Base-by-base conservation (phyloP, 2,797 vertebrate genomes). In the Steatocranus sp. region DNA sequence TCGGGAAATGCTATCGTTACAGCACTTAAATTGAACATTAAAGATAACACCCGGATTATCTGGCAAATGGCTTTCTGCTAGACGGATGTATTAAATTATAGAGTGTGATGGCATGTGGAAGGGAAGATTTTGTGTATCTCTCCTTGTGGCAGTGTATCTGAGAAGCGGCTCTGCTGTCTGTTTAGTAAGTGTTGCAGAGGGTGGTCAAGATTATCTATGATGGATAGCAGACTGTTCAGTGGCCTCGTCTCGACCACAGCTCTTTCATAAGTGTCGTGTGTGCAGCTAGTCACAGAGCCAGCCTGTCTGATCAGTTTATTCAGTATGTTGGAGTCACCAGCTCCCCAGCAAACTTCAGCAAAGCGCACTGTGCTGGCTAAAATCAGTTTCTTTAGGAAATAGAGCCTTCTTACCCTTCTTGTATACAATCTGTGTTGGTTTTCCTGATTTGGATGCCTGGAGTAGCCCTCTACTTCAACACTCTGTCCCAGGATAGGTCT, bases 401-500 rank as follows among this genome's bases (percentile, higher is more conserved):
- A 8, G 11, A 41, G 41, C 0, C 66, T 27, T 23, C 6, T 18
- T 70, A 27, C 3, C 41, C 23, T 18, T 70, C 15, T 30, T 46
- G 10, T 70, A 7, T 2, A 30, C 23, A 18, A 41, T 30, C 41
- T 46, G 15, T 30, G 10, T 18, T 46, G 41, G 41, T 46, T 46
- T 70, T 18, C 9, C 14, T 3, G 23, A 46, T 0, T 43, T 70
- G 66, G 66, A 70, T 25, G 14, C 23, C 41, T 11, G 4, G 23
- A 11, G 66, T 70, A 27, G 23, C 23, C 15, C 38, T 70, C 23
- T 27, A 70, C 10, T 46, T 70, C 23, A 18, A 8, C 23, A 70
- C 17, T 0, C 15, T 46, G 9, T 30, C 66, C 38, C 23, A 46
- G 66, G 0, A 27, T 46, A 46, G 25, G 25, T 27, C 4, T 11